Percentiles rank a stretch among this genome's conserved stretches.
These are phyloP conservation scores for Candidula unifasciata DNA, from an alignment of 2,888 invertebrate species.

Conservation along the genomic window DNA sequence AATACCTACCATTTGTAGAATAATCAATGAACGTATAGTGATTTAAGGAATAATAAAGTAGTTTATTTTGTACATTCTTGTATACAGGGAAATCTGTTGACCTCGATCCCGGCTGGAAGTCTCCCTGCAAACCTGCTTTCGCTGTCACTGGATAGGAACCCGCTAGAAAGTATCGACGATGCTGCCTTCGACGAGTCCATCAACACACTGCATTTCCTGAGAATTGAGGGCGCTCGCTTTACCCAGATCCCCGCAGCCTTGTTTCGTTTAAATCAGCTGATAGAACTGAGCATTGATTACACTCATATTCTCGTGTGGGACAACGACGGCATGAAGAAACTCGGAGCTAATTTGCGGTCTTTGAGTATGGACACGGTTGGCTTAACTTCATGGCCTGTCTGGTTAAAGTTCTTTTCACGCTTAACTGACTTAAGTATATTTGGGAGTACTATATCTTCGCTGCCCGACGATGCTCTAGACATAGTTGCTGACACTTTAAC, in stretches of 20 bases:
- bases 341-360: background rate
- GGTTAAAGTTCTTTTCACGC: background rate
- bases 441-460: background rate
- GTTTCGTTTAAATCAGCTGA: background rate
- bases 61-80: no score
- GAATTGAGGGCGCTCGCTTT: background rate
- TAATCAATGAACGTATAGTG: no score
- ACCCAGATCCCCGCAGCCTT: background rate
- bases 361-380: background rate
- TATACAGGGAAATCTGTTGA: no score
- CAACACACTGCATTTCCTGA: background rate
- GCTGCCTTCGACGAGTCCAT: background rate
- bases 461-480: conserved; percentile 21
- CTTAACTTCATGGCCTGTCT: background rate
- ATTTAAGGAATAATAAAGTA: no score
- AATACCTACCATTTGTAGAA: no score
- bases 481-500: background rate
- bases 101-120: no score
- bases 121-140: no score
- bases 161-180: background rate
- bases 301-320: conserved; percentile 3
- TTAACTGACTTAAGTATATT: background rate
- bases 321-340: background rate
- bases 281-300: background rate
- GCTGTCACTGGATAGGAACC: no score